Percentiles rank a stretch among this genome's conserved stretches.
Conservation (phyloP, 2,113 vertebrate species). For the Sphaerodactylus townsendi region DNA sequence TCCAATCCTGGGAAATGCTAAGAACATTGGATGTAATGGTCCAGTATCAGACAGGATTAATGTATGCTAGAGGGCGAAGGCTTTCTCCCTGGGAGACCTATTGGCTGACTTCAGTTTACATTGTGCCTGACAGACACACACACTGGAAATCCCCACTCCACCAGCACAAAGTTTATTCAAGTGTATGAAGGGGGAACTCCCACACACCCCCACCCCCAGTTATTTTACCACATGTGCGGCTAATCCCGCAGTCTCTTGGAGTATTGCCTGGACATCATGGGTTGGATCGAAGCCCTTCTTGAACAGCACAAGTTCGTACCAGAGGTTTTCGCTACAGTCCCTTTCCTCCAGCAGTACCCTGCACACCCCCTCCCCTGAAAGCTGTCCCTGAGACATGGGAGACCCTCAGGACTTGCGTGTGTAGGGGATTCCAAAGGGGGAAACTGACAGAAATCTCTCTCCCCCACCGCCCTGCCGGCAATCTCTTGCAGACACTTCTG, state of each 20-base stretch:
- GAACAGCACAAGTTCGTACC: no score
- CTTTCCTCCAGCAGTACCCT: no score
- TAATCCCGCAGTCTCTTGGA: not conserved
- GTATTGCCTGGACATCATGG: not conserved
- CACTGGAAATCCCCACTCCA: conserved; percentile 14
- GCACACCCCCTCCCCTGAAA: no score
- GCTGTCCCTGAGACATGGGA: no score
- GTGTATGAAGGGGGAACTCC: not conserved
- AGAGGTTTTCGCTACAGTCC: no score
- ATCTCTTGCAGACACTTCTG: no score
- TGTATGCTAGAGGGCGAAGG: not conserved
- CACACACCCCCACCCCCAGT: not conserved
- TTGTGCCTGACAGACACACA: not conserved
- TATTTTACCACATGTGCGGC: not conserved
- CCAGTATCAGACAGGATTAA: not conserved
- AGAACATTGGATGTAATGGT: not conserved
- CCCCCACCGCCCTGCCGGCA: no score
- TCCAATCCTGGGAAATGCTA: not conserved
- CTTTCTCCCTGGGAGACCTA: not conserved
- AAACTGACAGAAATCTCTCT: no score
- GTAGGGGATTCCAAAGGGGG: no score
- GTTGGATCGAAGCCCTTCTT: no score
- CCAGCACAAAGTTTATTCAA: not conserved
- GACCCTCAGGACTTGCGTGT: no score
- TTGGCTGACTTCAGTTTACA: not conserved